Percentiles rank a stretch among this genome's conserved stretches.
These are phyloP conservation scores for Choristoneura fumiferana DNA, from an alignment of 1,140 invertebrate genomes.

Conservation along the genomic window DNA sequence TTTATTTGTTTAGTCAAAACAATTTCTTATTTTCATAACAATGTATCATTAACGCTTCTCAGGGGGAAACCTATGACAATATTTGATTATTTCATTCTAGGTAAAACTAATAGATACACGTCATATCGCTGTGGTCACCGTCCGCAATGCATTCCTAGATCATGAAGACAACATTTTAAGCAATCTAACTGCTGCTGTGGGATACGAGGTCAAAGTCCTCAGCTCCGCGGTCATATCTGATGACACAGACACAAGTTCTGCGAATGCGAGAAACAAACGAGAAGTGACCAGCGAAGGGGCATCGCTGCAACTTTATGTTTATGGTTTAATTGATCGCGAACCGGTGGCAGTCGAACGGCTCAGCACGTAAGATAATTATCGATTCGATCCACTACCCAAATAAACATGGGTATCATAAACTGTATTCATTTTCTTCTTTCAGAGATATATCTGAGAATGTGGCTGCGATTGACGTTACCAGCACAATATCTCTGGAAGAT, in stretches of 20 bases:
- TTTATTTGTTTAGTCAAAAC: too few relatives aligned
- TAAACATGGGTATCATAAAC: neutral
- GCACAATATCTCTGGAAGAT: conserved; percentile 57
- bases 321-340: conserved; percentile 53
- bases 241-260: conserved; percentile 23
- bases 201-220: conserved; percentile 56
- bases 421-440: conserved; percentile 27
- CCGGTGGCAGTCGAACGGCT: conserved; percentile 48
- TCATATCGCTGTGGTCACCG: conserved; percentile 58
- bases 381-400: neutral
- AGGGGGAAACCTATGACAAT: neutral
- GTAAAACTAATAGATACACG: conserved; percentile 50
- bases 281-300: conserved; percentile 28
- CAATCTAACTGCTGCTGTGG: conserved; percentile 42
- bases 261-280: conserved; percentile 28
- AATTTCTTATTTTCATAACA: conserved; percentile 5
- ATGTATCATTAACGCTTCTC: neutral
- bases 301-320: conserved; percentile 55
- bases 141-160: conserved; percentile 51
- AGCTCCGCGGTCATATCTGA: conserved; percentile 50
- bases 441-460: conserved; percentile 55
- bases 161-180: conserved; percentile 49
- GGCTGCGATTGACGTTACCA: conserved; percentile 37
- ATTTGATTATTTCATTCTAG: conserved; percentile 36
- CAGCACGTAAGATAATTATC: conserved; percentile 21